phyloP scores from a whole-genome alignment of 2,113 vertebrate species.

The Illadopsis cleaveri region DNA sequence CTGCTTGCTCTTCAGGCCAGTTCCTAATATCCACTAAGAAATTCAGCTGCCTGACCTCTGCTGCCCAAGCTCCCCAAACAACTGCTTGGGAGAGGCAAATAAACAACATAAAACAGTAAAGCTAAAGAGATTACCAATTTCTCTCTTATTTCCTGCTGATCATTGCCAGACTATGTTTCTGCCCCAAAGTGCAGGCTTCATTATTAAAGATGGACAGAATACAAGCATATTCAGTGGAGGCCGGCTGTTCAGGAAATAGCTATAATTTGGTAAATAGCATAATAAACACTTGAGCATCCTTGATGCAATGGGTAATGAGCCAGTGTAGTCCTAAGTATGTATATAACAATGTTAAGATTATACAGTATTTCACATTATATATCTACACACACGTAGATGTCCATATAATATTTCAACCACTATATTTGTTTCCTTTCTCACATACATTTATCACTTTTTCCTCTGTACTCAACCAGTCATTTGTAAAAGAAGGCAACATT shows the following conservation, averaged over 20 bases:
- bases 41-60: not conserved
- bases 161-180: slow-evolving; percentile 65
- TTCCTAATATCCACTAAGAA: slow-evolving; percentile 4
- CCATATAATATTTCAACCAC: slow-evolving; percentile 17
- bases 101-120: slow-evolving; percentile 49
- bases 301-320: slow-evolving; percentile 74
- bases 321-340: slow-evolving; percentile 52
- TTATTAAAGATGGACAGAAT: slow-evolving; percentile 72
- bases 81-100: slow-evolving; percentile 38
- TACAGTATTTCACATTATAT: slow-evolving; percentile 37
- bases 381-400: not conserved
- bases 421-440: slow-evolving; percentile 15
- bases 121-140: slow-evolving; percentile 67
- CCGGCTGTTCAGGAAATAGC: slow-evolving; percentile 75
- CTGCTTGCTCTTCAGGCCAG: not conserved
- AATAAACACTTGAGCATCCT: slow-evolving; percentile 76
- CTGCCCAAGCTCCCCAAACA: slow-evolving; percentile 14
- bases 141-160: slow-evolving; percentile 68
- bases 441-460: slow-evolving; percentile 8
- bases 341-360: slow-evolving; percentile 68
- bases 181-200: slow-evolving; percentile 56
- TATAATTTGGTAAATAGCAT: slow-evolving; percentile 76
- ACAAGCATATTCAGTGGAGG: slow-evolving; percentile 48
- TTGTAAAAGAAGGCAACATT: slow-evolving; percentile 6
- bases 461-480: not conserved